Base-by-base conservation (phyloP, 2,113 vertebrate species). In the Sturnus vulgaris region DNA sequence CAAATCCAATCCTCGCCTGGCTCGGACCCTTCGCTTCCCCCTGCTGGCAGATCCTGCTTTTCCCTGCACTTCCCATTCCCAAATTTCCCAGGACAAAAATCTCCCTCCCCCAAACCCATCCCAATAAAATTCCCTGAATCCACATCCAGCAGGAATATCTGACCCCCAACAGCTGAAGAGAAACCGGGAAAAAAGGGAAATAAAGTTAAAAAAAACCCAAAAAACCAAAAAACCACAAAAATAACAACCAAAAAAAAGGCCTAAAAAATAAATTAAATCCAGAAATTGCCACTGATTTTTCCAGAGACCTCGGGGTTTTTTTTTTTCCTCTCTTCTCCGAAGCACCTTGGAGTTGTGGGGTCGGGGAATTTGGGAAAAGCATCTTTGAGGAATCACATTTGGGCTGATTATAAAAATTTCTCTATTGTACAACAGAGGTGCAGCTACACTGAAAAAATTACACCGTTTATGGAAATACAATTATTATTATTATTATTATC, bases 381-480 rank as follows among this genome's bases (percentile, higher is more conserved):
- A 97, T 98, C 94, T 97, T 84, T 94, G 97, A 98, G 97, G 97
- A 98, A 98, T 97, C 97, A 98, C 97, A 97, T 98, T 95, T 92
- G 98, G 92, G 97, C 97, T 96, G 98, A 97, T 98, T 98, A 98
- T 98, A 98, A 98, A 98, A 98, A 83, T 93, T 92, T 97, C 97
- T 98, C 98, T 98, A 98, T 98, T 98, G 96, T 98, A 98, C 98
- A 98, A 97, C 98, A 97, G 97, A 97, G 97, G 97, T 97, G 97
- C 97, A 98, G 98, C 98, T 98, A 98, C 98, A 98, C 98, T 98
- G 98, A 97, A 98, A 97, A 98, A 98, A 96, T 98, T 98, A 99
- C 98, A 98, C 97, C 88, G 97, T 95, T 98, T 98, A 97, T 97
- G 97, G 96, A 97, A 98, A 98, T 98, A 98, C 97, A 98, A 73